These are phyloP conservation scores for Pimpla rufipes DNA, from an alignment of 2,888 invertebrate genomes.

Conservation along the genomic window DNA sequence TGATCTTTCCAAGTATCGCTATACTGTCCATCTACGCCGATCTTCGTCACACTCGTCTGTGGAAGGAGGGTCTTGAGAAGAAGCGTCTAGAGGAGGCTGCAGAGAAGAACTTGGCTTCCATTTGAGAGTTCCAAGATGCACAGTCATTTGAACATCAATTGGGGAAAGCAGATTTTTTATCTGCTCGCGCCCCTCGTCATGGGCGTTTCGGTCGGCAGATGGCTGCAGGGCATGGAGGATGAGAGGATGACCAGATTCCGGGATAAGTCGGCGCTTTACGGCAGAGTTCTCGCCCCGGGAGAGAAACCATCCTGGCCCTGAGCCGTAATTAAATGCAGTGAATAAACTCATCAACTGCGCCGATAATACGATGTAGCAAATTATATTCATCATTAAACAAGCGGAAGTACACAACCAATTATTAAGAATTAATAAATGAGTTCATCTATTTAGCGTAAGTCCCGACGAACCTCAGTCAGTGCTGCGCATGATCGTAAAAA, in stretches of 20 bases:
- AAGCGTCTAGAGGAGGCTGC: slow-evolving; percentile 71
- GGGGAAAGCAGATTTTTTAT: slow-evolving; percentile 86
- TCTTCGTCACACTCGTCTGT: slow-evolving; percentile 90
- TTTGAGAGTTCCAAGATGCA: slow-evolving; percentile 35
- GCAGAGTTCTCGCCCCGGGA: slow-evolving; percentile 88
- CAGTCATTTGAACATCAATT: slow-evolving; percentile 78
- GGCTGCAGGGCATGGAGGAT: slow-evolving; percentile 90
- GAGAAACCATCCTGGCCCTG: slow-evolving; percentile 92
- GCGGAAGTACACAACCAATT: slow-evolving; percentile 13
- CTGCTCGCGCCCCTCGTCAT: slow-evolving; percentile 86
- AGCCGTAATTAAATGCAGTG: slow-evolving; percentile 68
- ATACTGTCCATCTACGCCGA: slow-evolving; percentile 89
- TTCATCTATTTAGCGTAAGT: not conserved
- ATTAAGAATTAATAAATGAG: slow-evolving; percentile 24
- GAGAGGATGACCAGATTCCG: slow-evolving; percentile 90
- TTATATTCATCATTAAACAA: slow-evolving; percentile 50
- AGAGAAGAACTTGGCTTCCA: slow-evolving; percentile 64
- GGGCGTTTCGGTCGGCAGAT: slow-evolving; percentile 88
- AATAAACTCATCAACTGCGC: slow-evolving; percentile 14
- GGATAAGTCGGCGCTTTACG: slow-evolving; percentile 93
- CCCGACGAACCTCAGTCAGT: not conserved
- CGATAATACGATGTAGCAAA: slow-evolving; percentile 47
- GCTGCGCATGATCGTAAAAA: not conserved
- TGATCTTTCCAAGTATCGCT: slow-evolving; percentile 89
- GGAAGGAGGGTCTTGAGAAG: slow-evolving; percentile 87